Evolutionary conservation across 1,140 invertebrate genomes (phyloP).

Genomic region (Galleria mellonella): DNA sequence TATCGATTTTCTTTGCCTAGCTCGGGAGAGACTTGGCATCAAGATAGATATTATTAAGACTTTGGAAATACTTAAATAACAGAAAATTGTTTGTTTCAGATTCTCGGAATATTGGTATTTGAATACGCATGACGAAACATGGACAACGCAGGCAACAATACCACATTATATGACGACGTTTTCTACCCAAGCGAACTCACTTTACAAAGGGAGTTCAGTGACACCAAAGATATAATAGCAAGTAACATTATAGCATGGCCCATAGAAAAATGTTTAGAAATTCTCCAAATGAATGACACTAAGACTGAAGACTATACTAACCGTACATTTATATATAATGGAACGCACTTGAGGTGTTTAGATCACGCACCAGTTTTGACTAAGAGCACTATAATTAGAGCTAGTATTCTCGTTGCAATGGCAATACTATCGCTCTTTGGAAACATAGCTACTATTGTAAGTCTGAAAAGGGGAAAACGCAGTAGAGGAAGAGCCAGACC

Average conservation of each 20-base stretch:
- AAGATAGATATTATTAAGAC: too few relatives aligned
- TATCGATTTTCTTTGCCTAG: too few relatives aligned
- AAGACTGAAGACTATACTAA: slow-evolving; percentile 28
- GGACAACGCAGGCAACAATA: slow-evolving; percentile 58
- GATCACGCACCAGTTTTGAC: slow-evolving; percentile 80
- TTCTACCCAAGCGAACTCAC: slow-evolving; percentile 27
- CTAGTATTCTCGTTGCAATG: slow-evolving; percentile 79
- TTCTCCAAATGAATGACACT: slow-evolving; percentile 31
- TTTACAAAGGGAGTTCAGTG: slow-evolving; percentile 25
- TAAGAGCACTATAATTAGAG: slow-evolving; percentile 75
- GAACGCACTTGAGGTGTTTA: slow-evolving; percentile 61
- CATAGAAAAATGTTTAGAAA: slow-evolving; percentile 46
- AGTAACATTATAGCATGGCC: slow-evolving; percentile 29
- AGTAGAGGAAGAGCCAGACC: slow-evolving; percentile 72
- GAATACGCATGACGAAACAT: slow-evolving; percentile 55
- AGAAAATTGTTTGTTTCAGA: too few relatives aligned
- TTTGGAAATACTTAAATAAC: too few relatives aligned
- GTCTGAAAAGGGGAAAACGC: slow-evolving; percentile 78
- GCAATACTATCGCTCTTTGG: slow-evolving; percentile 82
- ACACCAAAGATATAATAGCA: slow-evolving; percentile 6
- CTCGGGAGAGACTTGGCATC: too few relatives aligned
- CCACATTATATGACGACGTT: slow-evolving; percentile 50
- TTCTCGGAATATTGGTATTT: not conserved
- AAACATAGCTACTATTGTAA: slow-evolving; percentile 84
- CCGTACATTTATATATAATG: slow-evolving; percentile 42